Conservation (phyloP, 1,140 invertebrate genomes). For the Melitaea cinxia region DNA sequence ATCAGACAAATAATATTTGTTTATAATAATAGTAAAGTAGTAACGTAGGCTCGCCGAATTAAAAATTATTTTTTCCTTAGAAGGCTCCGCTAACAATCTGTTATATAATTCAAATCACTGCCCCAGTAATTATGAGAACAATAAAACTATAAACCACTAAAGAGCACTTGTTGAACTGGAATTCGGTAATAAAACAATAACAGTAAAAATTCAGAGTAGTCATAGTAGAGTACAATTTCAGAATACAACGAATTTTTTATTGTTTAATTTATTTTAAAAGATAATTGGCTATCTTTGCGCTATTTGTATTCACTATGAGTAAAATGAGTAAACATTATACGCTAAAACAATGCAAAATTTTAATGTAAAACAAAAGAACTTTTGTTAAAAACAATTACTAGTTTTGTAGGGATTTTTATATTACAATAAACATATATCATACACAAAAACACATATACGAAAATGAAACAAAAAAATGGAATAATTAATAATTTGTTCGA, state of each 20-base stretch:
- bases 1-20: too few species aligned
- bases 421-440: too few species aligned
- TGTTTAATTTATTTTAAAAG: neutral
- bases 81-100: neutral
- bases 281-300: neutral
- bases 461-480: too few species aligned
- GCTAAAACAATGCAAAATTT: neutral
- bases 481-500: too few species aligned
- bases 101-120: conserved; percentile 17
- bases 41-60: neutral
- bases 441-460: too few species aligned
- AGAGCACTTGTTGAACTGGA: conserved; percentile 15
- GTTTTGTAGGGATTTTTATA: too few species aligned
- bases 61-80: neutral
- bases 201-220: neutral
- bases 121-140: conserved; percentile 18
- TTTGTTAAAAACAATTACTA: too few species aligned
- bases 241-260: neutral
- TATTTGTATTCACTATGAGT: neutral
- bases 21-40: neutral
- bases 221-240: neutral
- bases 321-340: neutral
- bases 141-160: conserved; percentile 22
- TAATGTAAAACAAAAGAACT: too few species aligned
- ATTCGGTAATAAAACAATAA: conserved; percentile 25